These are phyloP conservation scores for Notothenia coriiceps DNA, from an alignment of 2,113 vertebrate genomes.

Conservation along the genomic window DNA sequence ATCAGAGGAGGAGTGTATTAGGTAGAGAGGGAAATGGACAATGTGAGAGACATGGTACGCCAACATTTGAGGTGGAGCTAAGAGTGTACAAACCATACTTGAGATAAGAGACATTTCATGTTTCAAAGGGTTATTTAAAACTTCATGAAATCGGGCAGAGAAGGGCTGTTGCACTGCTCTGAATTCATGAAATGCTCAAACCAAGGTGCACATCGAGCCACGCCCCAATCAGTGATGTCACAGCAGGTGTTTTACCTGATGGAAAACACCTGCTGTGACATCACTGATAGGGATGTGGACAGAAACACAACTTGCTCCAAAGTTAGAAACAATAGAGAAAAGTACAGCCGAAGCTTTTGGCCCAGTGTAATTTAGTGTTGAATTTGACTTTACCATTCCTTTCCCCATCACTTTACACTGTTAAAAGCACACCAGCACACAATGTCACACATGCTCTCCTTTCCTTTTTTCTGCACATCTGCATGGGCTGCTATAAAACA, in stretches of 20 bases:
- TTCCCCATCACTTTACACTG: conserved; percentile 40
- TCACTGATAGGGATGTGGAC: background rate
- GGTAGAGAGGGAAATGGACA: conserved; percentile 76
- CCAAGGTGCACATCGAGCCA: background rate
- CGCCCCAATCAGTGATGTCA: conserved; percentile 18
- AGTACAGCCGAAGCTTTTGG: conserved; percentile 3
- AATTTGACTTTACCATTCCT: conserved; percentile 64
- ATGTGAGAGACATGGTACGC: conserved; percentile 26
- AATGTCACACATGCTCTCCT: conserved; percentile 8
- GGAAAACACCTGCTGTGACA: conserved; percentile 44
- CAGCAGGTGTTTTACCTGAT: conserved; percentile 43
- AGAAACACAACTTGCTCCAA: background rate
- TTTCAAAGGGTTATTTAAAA: conserved; percentile 62
- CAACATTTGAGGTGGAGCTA: conserved; percentile 23
- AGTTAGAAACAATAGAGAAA: conserved; percentile 1
- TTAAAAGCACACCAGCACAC: conserved; percentile 67
- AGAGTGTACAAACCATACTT: conserved; percentile 49
- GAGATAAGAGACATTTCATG: conserved; percentile 40
- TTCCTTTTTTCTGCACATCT: conserved; percentile 31
- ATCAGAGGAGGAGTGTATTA: conserved; percentile 90
- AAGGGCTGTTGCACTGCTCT: conserved; percentile 22
- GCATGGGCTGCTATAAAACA: conserved; percentile 19
- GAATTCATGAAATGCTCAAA: conserved; percentile 21
- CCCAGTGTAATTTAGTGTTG: conserved; percentile 29
- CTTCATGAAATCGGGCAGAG: conserved; percentile 28